Evolutionary conservation across 1,140 invertebrate species (phyloP).

Genomic region (Cydia amplana): DNA sequence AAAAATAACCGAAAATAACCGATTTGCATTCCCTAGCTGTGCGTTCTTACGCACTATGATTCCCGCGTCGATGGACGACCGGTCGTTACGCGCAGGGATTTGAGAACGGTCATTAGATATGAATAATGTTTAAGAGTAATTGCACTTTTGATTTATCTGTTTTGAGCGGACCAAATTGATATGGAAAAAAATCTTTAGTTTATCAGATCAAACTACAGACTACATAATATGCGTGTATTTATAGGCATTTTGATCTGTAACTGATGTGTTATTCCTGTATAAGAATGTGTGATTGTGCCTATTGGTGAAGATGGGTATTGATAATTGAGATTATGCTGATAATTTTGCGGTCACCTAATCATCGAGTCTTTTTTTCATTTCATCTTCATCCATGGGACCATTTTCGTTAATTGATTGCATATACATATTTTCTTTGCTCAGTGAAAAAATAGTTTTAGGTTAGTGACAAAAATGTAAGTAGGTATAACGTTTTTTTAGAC

Average conservation of each 20-base stretch:
- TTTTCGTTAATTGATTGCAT: not conserved
- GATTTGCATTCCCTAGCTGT: too few species aligned
- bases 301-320: constrained; percentile 8
- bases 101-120: constrained; percentile 37
- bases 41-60: too few species aligned
- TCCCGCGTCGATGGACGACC: not conserved
- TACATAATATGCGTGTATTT: constrained; percentile 15
- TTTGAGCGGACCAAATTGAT: constrained; percentile 33
- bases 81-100: constrained; percentile 13
- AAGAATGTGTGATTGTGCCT: not conserved
- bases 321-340: constrained; percentile 1
- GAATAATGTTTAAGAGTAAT: constrained; percentile 48
- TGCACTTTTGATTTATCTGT: constrained; percentile 48
- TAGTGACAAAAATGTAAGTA: constrained; percentile 19
- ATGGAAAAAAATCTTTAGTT: constrained; percentile 28
- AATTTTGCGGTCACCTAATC: not conserved
- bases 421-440: constrained; percentile 14
- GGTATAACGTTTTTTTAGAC: not conserved
- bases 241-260: constrained; percentile 19
- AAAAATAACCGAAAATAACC: too few species aligned
- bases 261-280: not conserved
- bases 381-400: not conserved
- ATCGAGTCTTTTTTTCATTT: not conserved
- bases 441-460: constrained; percentile 8
- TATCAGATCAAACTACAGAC: constrained; percentile 26